Evolutionary conservation across 2,888 invertebrate species (phyloP).

Genomic region (Philhelius pedissequus): DNA sequence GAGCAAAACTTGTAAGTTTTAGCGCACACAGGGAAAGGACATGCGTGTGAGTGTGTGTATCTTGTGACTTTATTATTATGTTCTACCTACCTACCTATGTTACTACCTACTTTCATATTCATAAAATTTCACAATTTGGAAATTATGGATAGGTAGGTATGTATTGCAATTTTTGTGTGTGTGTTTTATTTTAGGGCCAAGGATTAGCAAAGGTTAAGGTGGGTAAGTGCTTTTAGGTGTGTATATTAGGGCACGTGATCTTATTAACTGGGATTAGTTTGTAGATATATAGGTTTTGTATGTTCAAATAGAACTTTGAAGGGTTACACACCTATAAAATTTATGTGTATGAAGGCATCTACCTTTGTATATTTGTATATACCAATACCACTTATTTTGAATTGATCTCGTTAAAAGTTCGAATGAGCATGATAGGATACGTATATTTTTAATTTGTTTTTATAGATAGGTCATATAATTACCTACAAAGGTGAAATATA

Average conservation of each 20-base stretch:
- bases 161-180: neutral
- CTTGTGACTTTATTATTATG: neutral
- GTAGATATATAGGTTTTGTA: neutral
- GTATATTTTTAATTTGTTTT: neutral
- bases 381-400: neutral
- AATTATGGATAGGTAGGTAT: too few relatives aligned
- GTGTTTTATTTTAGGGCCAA: neutral
- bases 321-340: too few relatives aligned
- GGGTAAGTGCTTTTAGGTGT: neutral
- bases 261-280: slow-evolving; percentile 14
- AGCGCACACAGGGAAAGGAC: neutral
- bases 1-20: slow-evolving; percentile 45
- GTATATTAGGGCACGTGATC: neutral
- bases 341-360: too few relatives aligned
- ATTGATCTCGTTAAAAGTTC: neutral
- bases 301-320: neutral
- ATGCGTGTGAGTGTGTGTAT: neutral
- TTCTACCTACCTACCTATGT: too few relatives aligned
- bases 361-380: too few relatives aligned
- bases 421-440: neutral
- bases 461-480: neutral
- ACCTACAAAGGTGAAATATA: too few relatives aligned
- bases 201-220: slow-evolving; percentile 11
- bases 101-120: slow-evolving; percentile 17
- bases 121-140: slow-evolving; percentile 11